Evolutionary conservation across 2,113 vertebrate genomes (phyloP), one percentile per base, ranked within the genome.

Genomic region (Herpetotheres cachinnans): DNA sequence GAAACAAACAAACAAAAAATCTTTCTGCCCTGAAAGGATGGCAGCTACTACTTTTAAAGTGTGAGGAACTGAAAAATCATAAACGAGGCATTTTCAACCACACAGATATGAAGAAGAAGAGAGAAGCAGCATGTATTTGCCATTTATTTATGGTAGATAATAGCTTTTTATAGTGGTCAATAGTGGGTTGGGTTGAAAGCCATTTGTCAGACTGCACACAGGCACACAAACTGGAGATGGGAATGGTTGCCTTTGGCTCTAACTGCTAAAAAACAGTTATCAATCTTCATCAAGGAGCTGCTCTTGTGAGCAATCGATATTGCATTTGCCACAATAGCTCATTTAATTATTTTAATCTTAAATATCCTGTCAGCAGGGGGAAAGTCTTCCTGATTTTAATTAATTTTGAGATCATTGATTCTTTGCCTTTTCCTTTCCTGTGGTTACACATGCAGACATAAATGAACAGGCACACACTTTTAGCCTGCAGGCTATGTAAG

Each of bases 301-400:
- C 72, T 95, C 92, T 96, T 91, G 86, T 96, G 84, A 95, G 77
- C 79, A 97, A 98, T 98, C 96, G 52, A 98, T 98, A 98, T 7
- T 85, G 82, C 86, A 98, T 97, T 97, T 98, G 74, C 85, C 80
- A 97, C 92, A 95, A 97, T 93, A 95, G 47, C 84, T 97, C 96
- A 98, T 96, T 98, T 98, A 98, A 98, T 98, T 98, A 98, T 98
- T 97, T 95, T 95, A 83, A 95, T 96, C 90, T 86, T 98, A 97
- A 97, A 97, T 97, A 97, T 96, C 94, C 87, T 95, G 73, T 97
- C 95, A 93, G 95, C 62, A 85, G 66, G 72, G 67, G 30, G 69
- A 90, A 98, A 86, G 81, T 91, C 95, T 97, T 94, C 92, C 86
- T 98, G 91, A 96, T 96, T 98, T 97, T 97, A 98, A 98, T 98